These are phyloP conservation scores for Cepaea nemoralis DNA, from an alignment of 1,140 invertebrate genomes.

Conservation along the genomic window DNA sequence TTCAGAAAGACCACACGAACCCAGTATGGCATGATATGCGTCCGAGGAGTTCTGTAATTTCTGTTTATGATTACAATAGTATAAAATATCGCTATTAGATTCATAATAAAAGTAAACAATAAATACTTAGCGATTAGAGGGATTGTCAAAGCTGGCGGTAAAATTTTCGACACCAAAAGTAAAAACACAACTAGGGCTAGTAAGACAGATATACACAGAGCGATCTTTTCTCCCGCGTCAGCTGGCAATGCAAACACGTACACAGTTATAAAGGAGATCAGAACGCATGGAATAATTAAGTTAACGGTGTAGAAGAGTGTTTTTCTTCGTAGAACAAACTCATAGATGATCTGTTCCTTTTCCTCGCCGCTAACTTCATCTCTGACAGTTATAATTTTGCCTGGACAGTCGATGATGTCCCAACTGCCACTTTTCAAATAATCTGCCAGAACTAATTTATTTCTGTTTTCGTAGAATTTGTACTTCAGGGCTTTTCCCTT, in stretches of 20 bases:
- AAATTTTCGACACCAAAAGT: constrained; percentile 70
- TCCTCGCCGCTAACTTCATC: constrained; percentile 57
- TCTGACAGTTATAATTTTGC: constrained; percentile 53
- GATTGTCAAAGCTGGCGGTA: constrained; percentile 72
- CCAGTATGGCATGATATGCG: constrained; percentile 75
- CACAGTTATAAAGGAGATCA: constrained; percentile 83
- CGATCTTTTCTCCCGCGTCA: constrained; percentile 70
- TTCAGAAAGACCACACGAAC: constrained; percentile 68
- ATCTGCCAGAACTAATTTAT: constrained; percentile 94
- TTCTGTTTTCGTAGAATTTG: constrained; percentile 92
- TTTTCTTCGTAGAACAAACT: constrained; percentile 93
- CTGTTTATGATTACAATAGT: constrained; percentile 99
- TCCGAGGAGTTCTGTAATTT: constrained; percentile 95
- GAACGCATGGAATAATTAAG: constrained; percentile 68
- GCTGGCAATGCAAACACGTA: constrained; percentile 89
- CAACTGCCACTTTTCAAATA: constrained; percentile 99
- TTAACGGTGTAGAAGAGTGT: constrained; percentile 99
- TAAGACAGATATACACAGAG: constrained; percentile 69
- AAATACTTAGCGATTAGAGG: constrained; percentile 87
- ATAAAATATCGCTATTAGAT: constrained; percentile 97
- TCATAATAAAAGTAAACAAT: constrained; percentile 99
- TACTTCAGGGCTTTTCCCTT: constrained; percentile 97
- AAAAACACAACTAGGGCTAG: constrained; percentile 72
- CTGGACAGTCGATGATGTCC: constrained; percentile 97
- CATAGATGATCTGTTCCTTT: constrained; percentile 62